These are phyloP conservation scores for Cyprinella venusta DNA, from an alignment of 2,797 vertebrate genomes.

Conservation along the genomic window DNA sequence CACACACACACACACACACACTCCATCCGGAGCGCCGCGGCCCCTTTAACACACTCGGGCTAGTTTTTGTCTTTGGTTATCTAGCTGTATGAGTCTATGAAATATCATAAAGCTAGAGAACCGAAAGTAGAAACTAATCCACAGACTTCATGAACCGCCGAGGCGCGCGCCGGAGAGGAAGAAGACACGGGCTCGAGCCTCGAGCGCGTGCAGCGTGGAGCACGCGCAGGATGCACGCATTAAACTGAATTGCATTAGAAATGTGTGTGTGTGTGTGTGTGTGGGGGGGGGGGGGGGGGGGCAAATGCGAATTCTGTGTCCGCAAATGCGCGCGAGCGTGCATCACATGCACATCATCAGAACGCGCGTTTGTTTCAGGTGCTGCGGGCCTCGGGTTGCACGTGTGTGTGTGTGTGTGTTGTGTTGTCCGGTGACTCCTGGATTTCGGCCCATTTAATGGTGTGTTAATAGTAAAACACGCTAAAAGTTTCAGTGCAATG, in stretches of 20 bases:
- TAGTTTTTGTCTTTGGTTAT: constrained; percentile 99
- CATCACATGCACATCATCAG: not conserved
- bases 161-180: constrained; percentile 55
- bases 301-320: too few relatives aligned
- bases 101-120: constrained; percentile 99
- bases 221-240: constrained; percentile 7
- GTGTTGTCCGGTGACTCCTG: constrained; percentile 52
- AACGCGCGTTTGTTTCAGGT: not conserved
- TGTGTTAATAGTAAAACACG: constrained; percentile 14
- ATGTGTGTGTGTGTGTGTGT: too few relatives aligned
- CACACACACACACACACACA: not conserved
- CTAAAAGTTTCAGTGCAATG: not conserved
- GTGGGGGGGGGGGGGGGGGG: too few relatives aligned
- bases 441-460: constrained; percentile 18
- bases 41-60: constrained; percentile 82
- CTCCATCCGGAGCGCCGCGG: constrained; percentile 64
- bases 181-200: not conserved
- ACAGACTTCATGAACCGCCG: constrained; percentile 74
- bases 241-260: not conserved
- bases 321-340: not conserved
- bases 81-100: constrained; percentile 98
- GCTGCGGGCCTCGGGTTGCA: not conserved
- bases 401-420: not conserved
- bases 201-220: not conserved
- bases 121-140: constrained; percentile 92